A percentile compares a stretch with the other conserved stretches of the same genome.
These are phyloP conservation scores for Azorinus chamasolen DNA, from an alignment of 2,888 invertebrate species.

Conservation along the genomic window DNA sequence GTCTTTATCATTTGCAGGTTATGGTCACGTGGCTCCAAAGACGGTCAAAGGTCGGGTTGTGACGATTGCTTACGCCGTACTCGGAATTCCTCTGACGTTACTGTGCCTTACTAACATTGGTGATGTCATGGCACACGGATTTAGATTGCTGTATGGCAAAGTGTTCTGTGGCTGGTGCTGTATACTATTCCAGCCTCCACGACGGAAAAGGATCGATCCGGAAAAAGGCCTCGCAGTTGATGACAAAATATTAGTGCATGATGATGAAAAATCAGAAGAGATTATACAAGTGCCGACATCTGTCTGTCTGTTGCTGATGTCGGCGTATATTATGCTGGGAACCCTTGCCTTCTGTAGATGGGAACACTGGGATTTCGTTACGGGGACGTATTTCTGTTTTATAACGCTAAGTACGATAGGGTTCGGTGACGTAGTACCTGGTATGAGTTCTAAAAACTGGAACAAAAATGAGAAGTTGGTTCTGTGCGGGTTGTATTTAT, in stretches of 20 bases:
- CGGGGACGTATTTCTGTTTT: conserved; percentile 86
- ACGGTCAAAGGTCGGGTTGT: conserved; percentile 82
- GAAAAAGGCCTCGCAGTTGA: conserved; percentile 73
- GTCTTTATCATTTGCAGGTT: conserved; percentile 76
- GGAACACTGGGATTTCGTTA: conserved; percentile 84
- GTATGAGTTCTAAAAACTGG: conserved; percentile 80
- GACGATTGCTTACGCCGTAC: conserved; percentile 85
- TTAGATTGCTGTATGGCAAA: conserved; percentile 88
- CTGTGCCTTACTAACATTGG: conserved; percentile 85
- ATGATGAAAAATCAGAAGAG: conserved; percentile 76
- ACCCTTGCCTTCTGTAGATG: conserved; percentile 84
- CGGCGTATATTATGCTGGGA: conserved; percentile 85
- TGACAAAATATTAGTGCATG: conserved; percentile 69
- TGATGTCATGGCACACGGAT: conserved; percentile 85
- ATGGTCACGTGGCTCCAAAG: conserved; percentile 85
- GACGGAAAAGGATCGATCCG: conserved; percentile 72
- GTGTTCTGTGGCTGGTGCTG: conserved; percentile 84
- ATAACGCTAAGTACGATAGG: conserved; percentile 86
- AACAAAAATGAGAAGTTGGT: conserved; percentile 82
- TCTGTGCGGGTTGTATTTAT: conserved; percentile 85
- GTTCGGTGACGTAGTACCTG: conserved; percentile 85
- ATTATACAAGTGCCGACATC: conserved; percentile 85
- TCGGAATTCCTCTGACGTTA: conserved; percentile 84
- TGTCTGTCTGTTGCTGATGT: conserved; percentile 84
- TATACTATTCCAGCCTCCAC: conserved; percentile 74